Evolutionary conservation across 92 coral and sea anemone species (phyloP).

Genomic region (Porites evermanni): DNA sequence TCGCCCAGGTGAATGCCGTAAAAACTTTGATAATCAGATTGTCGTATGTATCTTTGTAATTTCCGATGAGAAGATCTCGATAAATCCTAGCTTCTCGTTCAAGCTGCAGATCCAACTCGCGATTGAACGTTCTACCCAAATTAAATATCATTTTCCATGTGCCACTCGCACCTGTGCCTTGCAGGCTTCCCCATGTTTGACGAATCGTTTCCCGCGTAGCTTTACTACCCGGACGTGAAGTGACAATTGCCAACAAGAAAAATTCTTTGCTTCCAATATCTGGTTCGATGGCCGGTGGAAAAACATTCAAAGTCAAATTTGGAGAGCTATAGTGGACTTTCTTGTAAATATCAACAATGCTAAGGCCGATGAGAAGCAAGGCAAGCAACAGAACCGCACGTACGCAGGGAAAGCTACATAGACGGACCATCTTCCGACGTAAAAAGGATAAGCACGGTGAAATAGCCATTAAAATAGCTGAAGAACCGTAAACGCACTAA

Average conservation of each 20-base stretch:
- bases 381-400: not conserved
- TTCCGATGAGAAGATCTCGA: conserved; percentile 1
- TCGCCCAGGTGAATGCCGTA: conserved; percentile 1
- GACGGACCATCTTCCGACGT: not conserved
- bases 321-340: not conserved
- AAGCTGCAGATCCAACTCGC: not conserved
- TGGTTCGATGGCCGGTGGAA: not conserved
- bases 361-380: not conserved
- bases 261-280: not conserved
- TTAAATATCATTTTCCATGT: conserved; percentile 15
- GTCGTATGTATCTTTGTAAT: conserved; percentile 17
- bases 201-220: not conserved
- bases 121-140: not conserved
- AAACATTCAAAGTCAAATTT: not conserved
- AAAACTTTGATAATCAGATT: conserved; percentile 10
- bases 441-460: not conserved
- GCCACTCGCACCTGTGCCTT: not conserved
- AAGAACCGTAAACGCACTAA: too few species aligned
- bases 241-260: not conserved
- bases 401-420: not conserved
- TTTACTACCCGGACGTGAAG: not conserved
- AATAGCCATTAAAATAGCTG: too few species aligned
- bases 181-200: not conserved
- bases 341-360: not conserved
- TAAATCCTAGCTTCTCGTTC: not conserved